These are phyloP conservation scores for Eunapius fragilis DNA, from an alignment of 37 sponge, comb jelly and placozoan genomes.

Conservation along the genomic window DNA sequence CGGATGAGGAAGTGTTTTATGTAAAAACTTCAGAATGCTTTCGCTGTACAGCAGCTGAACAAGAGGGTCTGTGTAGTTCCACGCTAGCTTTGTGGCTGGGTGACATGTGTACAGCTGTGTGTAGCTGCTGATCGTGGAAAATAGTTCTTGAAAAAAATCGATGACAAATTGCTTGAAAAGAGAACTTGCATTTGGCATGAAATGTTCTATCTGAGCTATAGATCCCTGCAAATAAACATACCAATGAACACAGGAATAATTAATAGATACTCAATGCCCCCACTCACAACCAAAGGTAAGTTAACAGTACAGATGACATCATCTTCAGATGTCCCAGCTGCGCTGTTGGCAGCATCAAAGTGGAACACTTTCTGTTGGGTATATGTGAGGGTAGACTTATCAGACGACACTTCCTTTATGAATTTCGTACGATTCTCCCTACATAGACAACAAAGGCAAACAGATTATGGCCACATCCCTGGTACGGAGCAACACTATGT, in stretches of 20 bases:
- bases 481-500: too few species aligned
- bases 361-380: conserved; percentile 48
- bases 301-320: conserved; percentile 71
- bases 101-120: conserved; percentile 39
- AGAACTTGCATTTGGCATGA: neutral
- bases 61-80: conserved; percentile 73
- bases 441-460: neutral
- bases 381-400: conserved; percentile 33
- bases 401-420: neutral
- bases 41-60: conserved; percentile 35
- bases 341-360: conserved; percentile 19
- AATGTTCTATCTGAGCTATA: neutral
- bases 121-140: neutral
- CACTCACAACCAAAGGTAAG: conserved; percentile 57
- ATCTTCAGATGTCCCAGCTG: conserved; percentile 27
- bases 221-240: conserved; percentile 30
- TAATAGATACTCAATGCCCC: too few species aligned
- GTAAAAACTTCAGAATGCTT: neutral
- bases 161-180: neutral
- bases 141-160: neutral
- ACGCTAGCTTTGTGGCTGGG: conserved; percentile 55
- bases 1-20: conserved; percentile 5
- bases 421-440: conserved; percentile 49
- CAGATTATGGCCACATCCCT: too few species aligned
- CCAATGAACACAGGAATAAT: neutral